Evolutionary conservation across 2,888 invertebrate genomes (phyloP).

Genomic region (Cheilosia scutellata): DNA sequence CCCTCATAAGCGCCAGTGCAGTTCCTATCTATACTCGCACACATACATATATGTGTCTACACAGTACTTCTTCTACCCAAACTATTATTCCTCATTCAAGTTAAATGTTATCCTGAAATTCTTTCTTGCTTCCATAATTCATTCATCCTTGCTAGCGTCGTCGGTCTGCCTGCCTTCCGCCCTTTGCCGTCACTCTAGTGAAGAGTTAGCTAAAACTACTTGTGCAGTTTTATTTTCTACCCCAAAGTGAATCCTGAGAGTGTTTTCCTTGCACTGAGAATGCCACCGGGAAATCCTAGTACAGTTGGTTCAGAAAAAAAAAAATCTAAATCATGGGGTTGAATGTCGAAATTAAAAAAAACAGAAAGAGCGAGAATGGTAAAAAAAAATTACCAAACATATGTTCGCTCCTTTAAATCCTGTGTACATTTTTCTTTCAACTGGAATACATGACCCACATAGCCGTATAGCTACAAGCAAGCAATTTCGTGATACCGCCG

Average conservation of each 20-base stretch:
- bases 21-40: conserved; percentile 12
- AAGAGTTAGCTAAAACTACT: conserved; percentile 63
- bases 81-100: conserved; percentile 75
- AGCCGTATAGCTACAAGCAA: background rate
- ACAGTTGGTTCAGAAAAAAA: conserved; percentile 13
- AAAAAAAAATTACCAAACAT: conserved; percentile 39
- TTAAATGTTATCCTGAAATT: conserved; percentile 74
- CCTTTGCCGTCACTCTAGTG: conserved; percentile 1
- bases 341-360: conserved; percentile 38
- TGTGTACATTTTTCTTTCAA: conserved; percentile 50
- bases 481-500: background rate
- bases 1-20: conserved; percentile 46
- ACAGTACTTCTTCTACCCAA: conserved; percentile 68
- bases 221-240: conserved; percentile 51
- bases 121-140: conserved; percentile 74
- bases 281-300: conserved; percentile 27
- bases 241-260: conserved; percentile 29
- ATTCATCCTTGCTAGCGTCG: conserved; percentile 65
- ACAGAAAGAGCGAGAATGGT: background rate
- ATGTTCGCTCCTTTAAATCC: conserved; percentile 66
- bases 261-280: conserved; percentile 51
- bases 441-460: conserved; percentile 25
- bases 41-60: background rate
- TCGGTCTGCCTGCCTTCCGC: conserved; percentile 1
- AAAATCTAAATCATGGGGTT: conserved; percentile 50